Evolutionary conservation across 2,113 vertebrate genomes (phyloP), one percentile per base, ranked within the genome.

Genomic region (Halichoeres trimaculatus): DNA sequence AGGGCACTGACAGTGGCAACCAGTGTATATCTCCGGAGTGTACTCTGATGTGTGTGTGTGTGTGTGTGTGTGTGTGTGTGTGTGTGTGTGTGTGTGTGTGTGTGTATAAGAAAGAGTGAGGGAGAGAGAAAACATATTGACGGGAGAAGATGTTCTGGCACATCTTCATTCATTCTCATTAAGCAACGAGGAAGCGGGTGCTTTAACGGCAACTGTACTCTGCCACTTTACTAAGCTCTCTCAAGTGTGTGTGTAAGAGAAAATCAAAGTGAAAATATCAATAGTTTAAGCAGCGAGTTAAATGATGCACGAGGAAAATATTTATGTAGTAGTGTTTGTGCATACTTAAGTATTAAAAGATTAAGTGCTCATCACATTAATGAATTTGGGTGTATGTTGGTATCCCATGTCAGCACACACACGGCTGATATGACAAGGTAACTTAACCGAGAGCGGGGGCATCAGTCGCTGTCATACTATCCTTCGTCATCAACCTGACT

Each of bases 101-200:
- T 52, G 36, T 47, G 26, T 5, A 34, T 26, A 12, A 34, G 61
- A 63, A 40, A 20, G 34, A 40, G n/a, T 10, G 12, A 5, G 8
- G 8, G 8, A 30, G 14, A 12, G 50, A 54, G 73, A 41, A 74
- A 52, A 59, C 22, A 48, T 57, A 71, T 61, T 34, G 78, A 54
- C 81, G 79, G 71, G 59, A 69, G 76, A 58, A 68, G 58, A 78
- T 22, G 20, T 41, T 68, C 43, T 78, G 77, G 73, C 75, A 73
- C 10, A 36, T 77, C 68, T 87, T 83, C 74, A 80, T 85, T 88
- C 52, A 87, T 90, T 87, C 80, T 88, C 84, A 89, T 91, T 86
- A 89, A 70, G 79, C 30, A 16, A 62, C 68, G 75, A 58, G 59
- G 34, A 61, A 73, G 43, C 23, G 53, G 43, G 34, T 59, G 50